A percentile compares a stretch with the other conserved stretches of the same genome.
Evolutionary conservation across 2,113 vertebrate species (phyloP).

Genomic region (Calcarius ornatus): DNA sequence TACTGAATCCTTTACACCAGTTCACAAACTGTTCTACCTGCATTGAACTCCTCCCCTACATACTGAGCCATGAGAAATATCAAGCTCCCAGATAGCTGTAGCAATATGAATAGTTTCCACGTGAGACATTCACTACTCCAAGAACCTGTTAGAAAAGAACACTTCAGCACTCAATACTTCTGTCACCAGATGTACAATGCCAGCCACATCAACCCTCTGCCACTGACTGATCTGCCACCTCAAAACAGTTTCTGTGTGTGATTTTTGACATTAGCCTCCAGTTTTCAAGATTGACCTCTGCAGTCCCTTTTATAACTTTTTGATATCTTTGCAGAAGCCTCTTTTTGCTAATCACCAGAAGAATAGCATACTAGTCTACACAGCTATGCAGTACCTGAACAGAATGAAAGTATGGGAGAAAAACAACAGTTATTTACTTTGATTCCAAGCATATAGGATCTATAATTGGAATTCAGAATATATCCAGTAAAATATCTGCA

Average conservation of each 20-base stretch:
- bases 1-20: not conserved
- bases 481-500: not conserved
- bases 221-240: not conserved
- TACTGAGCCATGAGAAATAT: not conserved
- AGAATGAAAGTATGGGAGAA: not conserved
- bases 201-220: not conserved
- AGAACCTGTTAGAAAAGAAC: not conserved
- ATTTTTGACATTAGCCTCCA: not conserved
- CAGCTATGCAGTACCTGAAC: not conserved
- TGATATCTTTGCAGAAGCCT: not conserved
- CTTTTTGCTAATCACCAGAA: not conserved
- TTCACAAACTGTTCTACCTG: not conserved
- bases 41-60: not conserved
- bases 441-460: not conserved
- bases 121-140: not conserved
- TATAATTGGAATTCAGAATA: not conserved
- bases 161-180: not conserved
- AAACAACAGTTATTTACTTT: not conserved
- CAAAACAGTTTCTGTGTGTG: not conserved
- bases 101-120: not conserved
- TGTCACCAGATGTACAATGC: not conserved
- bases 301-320: not conserved
- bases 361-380: not conserved
- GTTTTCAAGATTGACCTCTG: not conserved
- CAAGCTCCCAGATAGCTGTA: not conserved